These are phyloP conservation scores for Anodontia alba DNA, from an alignment of 2,888 invertebrate species.

Conservation along the genomic window DNA sequence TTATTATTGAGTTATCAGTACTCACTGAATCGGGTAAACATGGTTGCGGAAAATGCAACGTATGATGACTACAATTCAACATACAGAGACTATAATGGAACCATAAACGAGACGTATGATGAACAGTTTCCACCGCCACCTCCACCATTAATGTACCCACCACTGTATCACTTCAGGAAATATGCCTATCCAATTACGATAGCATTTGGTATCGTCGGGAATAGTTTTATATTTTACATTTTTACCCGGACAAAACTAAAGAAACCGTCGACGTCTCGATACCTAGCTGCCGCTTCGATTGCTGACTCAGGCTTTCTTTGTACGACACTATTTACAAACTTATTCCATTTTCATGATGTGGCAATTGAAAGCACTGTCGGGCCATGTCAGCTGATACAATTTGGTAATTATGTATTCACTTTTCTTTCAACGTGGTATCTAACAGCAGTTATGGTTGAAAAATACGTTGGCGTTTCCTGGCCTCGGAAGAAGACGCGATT, in stretches of 20 bases:
- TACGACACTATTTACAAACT: constrained; percentile 86
- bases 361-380: constrained; percentile 83
- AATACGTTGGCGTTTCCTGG: constrained; percentile 75
- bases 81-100: no score
- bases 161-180: constrained; percentile 55
- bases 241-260: constrained; percentile 91
- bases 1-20: no score
- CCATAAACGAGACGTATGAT: not conserved
- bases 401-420: constrained; percentile 86
- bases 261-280: constrained; percentile 91
- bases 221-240: constrained; percentile 90
- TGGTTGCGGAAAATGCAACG: not conserved
- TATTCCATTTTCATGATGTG: constrained; percentile 50
- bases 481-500: constrained; percentile 73
- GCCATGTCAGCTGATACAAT: constrained; percentile 90
- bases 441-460: constrained; percentile 72
- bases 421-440: constrained; percentile 78
- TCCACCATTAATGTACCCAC: constrained; percentile 14
- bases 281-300: constrained; percentile 91
- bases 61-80: not conserved
- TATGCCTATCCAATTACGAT: constrained; percentile 91
- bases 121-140: not conserved
- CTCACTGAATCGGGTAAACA: not conserved
- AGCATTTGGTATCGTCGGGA: constrained; percentile 91
- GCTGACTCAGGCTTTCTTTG: constrained; percentile 91